Conservation (phyloP, 2,113 vertebrate species). For the human region GRCh38 chr4:125392501-125393000, state of each 20-base stretch:
- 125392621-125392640: not conserved
- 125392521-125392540: not conserved
- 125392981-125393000: not conserved
- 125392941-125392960: not conserved
- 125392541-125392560: not conserved
- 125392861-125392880: not conserved
- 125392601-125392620: not conserved
- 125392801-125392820: not conserved
- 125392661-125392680: not conserved
- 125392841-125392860: not conserved
- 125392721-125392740: not conserved
- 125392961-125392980: constrained; percentile 18
- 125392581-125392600: not conserved
- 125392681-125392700: not conserved
- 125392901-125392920: not conserved
- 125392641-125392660: not conserved
- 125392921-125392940: not conserved
- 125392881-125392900: not conserved
- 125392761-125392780: not conserved
- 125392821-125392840: not conserved
- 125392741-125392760: not conserved
- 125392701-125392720: not conserved
- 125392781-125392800: not conserved
- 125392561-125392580: not conserved
- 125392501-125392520: not conserved